phyloP scores from a whole-genome alignment of 2,113 vertebrate genomes.

The Anoura caudifer region DNA sequence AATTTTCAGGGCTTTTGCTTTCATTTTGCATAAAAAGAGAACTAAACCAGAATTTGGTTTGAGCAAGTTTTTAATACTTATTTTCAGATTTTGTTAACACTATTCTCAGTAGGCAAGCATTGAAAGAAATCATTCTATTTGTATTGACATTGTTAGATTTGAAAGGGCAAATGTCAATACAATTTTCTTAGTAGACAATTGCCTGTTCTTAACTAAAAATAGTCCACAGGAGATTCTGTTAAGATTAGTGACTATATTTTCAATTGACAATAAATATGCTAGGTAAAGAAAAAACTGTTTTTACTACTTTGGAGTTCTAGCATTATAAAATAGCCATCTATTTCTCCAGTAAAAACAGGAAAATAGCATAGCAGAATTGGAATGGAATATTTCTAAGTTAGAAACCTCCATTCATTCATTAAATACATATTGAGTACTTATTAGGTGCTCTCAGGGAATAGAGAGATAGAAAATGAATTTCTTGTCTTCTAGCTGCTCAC shows the following conservation, averaged over 20 bases:
- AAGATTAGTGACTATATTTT: slow-evolving; percentile 13
- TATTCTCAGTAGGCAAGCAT: neutral
- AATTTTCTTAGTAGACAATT: neutral
- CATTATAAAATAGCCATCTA: neutral
- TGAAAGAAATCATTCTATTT: neutral
- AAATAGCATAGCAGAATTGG: neutral
- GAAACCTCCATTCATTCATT: neutral
- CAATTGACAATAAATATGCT: neutral
- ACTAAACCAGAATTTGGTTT: neutral
- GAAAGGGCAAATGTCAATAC: neutral
- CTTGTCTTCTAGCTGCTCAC: neutral
- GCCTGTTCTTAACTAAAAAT: neutral
- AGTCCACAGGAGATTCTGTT: neutral
- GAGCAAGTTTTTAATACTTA: neutral
- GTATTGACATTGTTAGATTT: neutral
- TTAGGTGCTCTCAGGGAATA: neutral
- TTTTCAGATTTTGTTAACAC: slow-evolving; percentile 10
- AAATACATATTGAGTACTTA: neutral
- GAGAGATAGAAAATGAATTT: neutral
- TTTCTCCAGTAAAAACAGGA: neutral
- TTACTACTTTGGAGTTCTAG: neutral
- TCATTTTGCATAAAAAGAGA: slow-evolving; percentile 7
- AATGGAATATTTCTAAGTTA: neutral
- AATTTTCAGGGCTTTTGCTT: neutral
- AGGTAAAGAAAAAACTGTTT: neutral